Base-by-base conservation (phyloP, 1,140 invertebrate genomes). In the Drosophila chauvacae region DNA sequence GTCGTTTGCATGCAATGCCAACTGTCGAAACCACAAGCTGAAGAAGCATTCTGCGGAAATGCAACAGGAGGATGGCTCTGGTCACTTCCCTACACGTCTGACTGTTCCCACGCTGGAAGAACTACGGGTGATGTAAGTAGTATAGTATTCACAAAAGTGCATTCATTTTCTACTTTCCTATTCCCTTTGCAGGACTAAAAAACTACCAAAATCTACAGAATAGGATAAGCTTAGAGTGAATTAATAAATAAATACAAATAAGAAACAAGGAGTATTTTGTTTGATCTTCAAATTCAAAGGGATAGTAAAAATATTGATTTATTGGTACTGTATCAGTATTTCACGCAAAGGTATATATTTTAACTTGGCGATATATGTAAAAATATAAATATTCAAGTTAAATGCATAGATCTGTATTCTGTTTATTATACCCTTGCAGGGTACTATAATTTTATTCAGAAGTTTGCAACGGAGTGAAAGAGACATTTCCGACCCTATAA, bases 1-100 rank as follows among this genome's bases (percentile, higher is more conserved):
- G 61, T 91, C 93, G 0, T 94, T 94, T 74, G 92, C 93, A 10
- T 93, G 93, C 69, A 93, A 93, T 41, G 92, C 93, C 7, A 94
- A 94, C 69, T 94, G 93, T 77, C 86, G 93, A 11, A 90, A 92
- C 16, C 93, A 94, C 66, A 94, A 94, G 68, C 69, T 91, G 11
- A 92, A 93, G 16, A 91, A 93, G 71, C 93, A 94, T 80, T 90
- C 93, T 3, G 75, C 83, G 60, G 93, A 94, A 63, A 73, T 93
- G 41, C 76, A 64, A 28, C 60, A 69, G 7, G 84, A 84, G 9
- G 69, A 84, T 14, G 55, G 28, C 2, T 65, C 47, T 1, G n/a
- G 35, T 2, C n/a, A 63, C 0, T 28, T 62, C 0, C 59, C 72
- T 0, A 60, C 80, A 1, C 72, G 84, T 4, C 20, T 88, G 0